These are phyloP conservation scores for Dichetophora obliterata DNA, from an alignment of 2,888 invertebrate species.

Conservation along the genomic window DNA sequence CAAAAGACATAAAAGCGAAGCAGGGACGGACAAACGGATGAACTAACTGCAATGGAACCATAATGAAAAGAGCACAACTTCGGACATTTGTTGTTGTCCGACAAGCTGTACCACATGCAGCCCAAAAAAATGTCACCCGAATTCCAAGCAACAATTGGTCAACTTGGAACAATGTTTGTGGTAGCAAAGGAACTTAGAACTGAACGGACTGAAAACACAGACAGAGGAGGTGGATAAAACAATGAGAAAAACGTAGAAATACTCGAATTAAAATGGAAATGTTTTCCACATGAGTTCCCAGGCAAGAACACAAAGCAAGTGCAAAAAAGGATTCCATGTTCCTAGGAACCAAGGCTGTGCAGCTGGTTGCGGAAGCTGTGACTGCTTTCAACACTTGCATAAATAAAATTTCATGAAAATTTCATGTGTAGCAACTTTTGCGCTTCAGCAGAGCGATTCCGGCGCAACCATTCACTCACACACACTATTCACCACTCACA, in stretches of 20 bases:
- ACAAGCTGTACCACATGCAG: not conserved
- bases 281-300: not conserved
- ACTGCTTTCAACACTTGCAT: conserved; percentile 20
- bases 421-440: conserved; percentile 23
- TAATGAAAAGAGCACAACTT: conserved; percentile 8
- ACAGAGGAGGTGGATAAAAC: not conserved
- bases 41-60: conserved; percentile 12
- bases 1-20: not conserved
- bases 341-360: not conserved
- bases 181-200: not conserved
- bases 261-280: not conserved
- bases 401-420: conserved; percentile 21
- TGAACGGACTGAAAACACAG: not conserved
- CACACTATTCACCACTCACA: no score
- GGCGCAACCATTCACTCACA: not conserved
- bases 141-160: conserved; percentile 15
- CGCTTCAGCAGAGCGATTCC: conserved; percentile 13
- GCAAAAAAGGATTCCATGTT: not conserved
- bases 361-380: not conserved
- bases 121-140: not conserved
- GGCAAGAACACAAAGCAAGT: not conserved
- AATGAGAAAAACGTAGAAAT: not conserved
- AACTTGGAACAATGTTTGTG: not conserved
- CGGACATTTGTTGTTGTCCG: not conserved
- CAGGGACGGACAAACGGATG: not conserved